Evolutionary conservation across 2,797 vertebrate species (phyloP).

Genomic region (Etheostoma nigrum): DNA sequence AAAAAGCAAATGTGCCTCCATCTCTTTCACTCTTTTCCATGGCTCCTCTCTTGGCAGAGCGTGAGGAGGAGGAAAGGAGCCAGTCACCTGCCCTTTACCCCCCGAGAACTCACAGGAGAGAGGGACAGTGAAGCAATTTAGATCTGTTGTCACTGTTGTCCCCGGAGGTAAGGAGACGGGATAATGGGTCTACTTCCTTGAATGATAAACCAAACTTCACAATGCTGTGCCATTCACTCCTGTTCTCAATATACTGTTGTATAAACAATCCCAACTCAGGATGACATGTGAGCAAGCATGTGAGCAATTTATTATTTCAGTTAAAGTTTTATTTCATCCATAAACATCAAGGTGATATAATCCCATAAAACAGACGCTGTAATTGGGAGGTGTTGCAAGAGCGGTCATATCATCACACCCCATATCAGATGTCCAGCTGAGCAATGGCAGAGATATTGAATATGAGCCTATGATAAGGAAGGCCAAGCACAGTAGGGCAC

Average conservation of each 20-base stretch:
- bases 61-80: conserved; percentile 37
- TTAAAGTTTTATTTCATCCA: conserved; percentile 50
- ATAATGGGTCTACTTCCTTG: conserved; percentile 54
- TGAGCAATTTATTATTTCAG: background rate
- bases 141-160: conserved; percentile 50
- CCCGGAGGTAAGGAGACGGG: conserved; percentile 39
- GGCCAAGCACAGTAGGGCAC: conserved; percentile 64
- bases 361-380: conserved; percentile 53
- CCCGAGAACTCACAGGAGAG: conserved; percentile 49
- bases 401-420: conserved; percentile 37
- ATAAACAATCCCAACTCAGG: conserved; percentile 32
- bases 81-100: conserved; percentile 60
- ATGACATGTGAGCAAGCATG: conserved; percentile 23
- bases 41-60: conserved; percentile 57
- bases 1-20: conserved; percentile 61
- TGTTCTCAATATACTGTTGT: background rate
- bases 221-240: conserved; percentile 20
- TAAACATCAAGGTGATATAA: conserved; percentile 60
- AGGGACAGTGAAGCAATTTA: conserved; percentile 62
- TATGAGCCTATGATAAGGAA: conserved; percentile 79
- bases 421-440: conserved; percentile 67
- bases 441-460: conserved; percentile 66
- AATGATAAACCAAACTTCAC: conserved; percentile 57
- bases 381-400: conserved; percentile 43
- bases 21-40: conserved; percentile 55